Evolutionary conservation across 1,140 invertebrate genomes (phyloP), one percentile per base, ranked within the genome.

Genomic region (Ectropis grisescens): DNA sequence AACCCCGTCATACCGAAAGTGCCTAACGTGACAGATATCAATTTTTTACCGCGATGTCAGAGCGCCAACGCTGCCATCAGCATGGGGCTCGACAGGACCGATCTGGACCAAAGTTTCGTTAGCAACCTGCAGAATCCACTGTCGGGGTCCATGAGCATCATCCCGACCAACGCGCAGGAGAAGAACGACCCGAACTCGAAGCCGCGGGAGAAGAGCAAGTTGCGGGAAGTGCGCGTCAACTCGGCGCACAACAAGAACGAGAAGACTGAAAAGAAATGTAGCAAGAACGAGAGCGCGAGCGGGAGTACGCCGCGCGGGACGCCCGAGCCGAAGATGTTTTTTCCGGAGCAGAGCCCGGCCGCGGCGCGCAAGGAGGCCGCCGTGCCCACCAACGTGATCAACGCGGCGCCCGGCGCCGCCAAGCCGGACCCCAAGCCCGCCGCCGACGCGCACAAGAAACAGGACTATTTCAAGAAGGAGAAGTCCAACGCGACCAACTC

Each of bases 391-490:
- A 82, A 82, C 37, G 70, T 82, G 1, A 80, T 83, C 6, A 83
- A 82, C 46, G 62, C 69, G 0, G 52, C 51, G 11, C 29, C 61
- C 1, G 53, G 74, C 3, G 69, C 69, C 0, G 74, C 58, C 41
- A 82, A 83, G 58, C 54, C 57, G 1, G 79, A 83, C 4, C 54
- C 59, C 0, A 83, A 82, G 51, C n/a, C n/a, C n/a, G 22, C 49
- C 0, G 60, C 45, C 14, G 82, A 83, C 31, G 65, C 72, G 2
- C 67, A 72, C 1, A 83, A 83, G 46, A 83, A 83, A 30, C 76
- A 81, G 53, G 82, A 83, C 66, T 83, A 74, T 74, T 83, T 71
- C 61, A 82, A 82, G 64, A 83, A 83, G 45, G 79, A 82, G 26
- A 82, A 83, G 47, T 60, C 78, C 1, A 72, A 65, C 32, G 26